Percentiles rank a stretch among this genome's conserved stretches.
phyloP scores from a whole-genome alignment of 2,888 invertebrate genomes.

The Melanophora roralis region DNA sequence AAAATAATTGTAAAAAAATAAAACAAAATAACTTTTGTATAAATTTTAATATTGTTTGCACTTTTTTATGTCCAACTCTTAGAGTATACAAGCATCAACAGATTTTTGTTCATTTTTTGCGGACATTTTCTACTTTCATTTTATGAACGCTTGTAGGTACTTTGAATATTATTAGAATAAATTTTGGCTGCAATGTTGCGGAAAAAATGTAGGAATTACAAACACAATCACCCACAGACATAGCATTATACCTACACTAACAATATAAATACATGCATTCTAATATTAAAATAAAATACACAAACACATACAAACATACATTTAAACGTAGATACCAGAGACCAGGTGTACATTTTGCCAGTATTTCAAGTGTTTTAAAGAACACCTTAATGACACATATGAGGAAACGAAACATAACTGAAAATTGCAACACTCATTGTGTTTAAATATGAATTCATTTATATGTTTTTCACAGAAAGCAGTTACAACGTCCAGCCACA shows the following conservation, averaged over 20 bases:
- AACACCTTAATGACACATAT: slow-evolving; percentile 22
- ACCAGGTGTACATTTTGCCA: slow-evolving; percentile 57
- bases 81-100: not conserved
- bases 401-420: not conserved
- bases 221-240: slow-evolving; percentile 14
- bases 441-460: not conserved
- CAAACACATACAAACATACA: no score
- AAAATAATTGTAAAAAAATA: slow-evolving; percentile 36
- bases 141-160: slow-evolving; percentile 17
- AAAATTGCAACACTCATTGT: not conserved
- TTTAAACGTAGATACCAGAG: slow-evolving; percentile 12
- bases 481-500: slow-evolving; percentile 19
- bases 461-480: not conserved
- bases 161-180: slow-evolving; percentile 63
- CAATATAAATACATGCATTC: slow-evolving; percentile 8
- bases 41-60: slow-evolving; percentile 55
- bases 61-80: not conserved
- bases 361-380: slow-evolving; percentile 42
- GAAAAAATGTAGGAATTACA: slow-evolving; percentile 39
- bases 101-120: not conserved
- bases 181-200: slow-evolving; percentile 58
- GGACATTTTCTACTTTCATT: not conserved
- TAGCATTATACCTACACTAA: not conserved
- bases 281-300: no score
- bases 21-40: slow-evolving; percentile 50